Percentiles rank a stretch among this genome's conserved stretches.
Conservation (phyloP, 2,888 invertebrate species). For the Branchipolynoe longqiensis region DNA sequence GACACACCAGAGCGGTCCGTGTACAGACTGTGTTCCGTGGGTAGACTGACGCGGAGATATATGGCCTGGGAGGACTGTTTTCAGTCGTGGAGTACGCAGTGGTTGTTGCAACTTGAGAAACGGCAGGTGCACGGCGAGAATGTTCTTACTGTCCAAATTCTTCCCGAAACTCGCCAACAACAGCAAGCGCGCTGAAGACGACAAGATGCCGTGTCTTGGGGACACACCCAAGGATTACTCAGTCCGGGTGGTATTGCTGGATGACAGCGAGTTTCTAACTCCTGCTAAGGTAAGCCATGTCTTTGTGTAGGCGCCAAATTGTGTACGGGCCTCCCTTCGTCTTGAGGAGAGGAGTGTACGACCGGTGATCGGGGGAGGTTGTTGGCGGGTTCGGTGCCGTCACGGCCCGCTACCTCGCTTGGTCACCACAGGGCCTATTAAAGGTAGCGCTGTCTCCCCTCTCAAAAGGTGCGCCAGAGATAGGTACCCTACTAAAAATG, state of each 20-base stretch:
- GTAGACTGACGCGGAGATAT: background rate
- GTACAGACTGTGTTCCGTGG: background rate
- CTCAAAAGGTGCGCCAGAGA: too few species aligned
- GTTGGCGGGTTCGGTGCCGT: background rate
- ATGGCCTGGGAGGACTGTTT: constrained; percentile 4
- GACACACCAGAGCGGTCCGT: background rate
- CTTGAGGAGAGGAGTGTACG: background rate
- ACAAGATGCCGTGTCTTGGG: constrained; percentile 52
- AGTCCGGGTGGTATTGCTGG: constrained; percentile 62
- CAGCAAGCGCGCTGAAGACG: constrained; percentile 52
- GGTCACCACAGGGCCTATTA: constrained; percentile 1
- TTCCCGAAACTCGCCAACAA: constrained; percentile 59
- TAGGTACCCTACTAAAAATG: too few species aligned
- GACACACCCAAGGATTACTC: constrained; percentile 59
- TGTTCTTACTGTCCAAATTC: constrained; percentile 62
- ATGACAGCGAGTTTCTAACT: constrained; percentile 64
- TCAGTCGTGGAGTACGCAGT: background rate
- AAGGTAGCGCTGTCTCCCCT: too few species aligned
- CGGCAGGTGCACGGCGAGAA: background rate
- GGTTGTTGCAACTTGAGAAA: background rate
- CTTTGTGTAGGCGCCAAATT: background rate
- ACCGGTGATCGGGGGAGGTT: background rate
- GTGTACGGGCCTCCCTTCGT: too few species aligned
- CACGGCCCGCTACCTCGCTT: constrained; percentile 9
- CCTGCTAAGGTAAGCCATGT: constrained; percentile 63